Evolutionary conservation across 2,797 vertebrate genomes (phyloP).

Genomic region (Neosalanx taihuensis): DNA sequence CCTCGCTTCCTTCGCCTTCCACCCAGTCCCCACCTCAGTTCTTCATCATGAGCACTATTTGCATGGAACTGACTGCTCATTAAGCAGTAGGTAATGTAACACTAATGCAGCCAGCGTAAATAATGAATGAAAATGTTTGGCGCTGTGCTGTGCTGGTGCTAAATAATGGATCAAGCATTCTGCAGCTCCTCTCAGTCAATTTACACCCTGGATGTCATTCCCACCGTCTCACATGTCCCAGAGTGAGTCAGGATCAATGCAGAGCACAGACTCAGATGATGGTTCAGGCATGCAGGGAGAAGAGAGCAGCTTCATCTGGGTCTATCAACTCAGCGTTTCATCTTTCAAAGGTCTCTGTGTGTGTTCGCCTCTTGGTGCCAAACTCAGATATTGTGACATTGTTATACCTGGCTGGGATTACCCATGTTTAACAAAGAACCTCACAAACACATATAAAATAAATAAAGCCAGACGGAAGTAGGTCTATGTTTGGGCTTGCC

Average conservation of each 20-base stretch:
- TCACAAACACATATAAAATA: neutral
- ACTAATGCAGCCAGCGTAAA: conserved; percentile 55
- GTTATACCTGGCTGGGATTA: too few relatives aligned
- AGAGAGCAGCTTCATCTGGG: neutral
- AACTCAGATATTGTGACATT: too few relatives aligned
- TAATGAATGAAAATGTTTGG: conserved; percentile 57
- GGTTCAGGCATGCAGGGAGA: conserved; percentile 5
- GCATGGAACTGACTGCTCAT: conserved; percentile 23
- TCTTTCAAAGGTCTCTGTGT: too few relatives aligned
- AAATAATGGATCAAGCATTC: conserved; percentile 69
- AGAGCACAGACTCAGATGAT: conserved; percentile 25
- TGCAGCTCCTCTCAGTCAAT: conserved; percentile 38
- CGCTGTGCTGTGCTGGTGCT: conserved; percentile 44
- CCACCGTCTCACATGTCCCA: conserved; percentile 29
- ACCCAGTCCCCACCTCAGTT: neutral
- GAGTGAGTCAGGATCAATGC: conserved; percentile 39
- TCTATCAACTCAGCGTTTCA: neutral
- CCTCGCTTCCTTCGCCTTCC: neutral
- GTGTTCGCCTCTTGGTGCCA: too few relatives aligned
- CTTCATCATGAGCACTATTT: conserved; percentile 12
- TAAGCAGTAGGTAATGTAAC: conserved; percentile 53
- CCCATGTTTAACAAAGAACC: neutral
- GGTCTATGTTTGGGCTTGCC: neutral
- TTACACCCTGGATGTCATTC: conserved; percentile 39
- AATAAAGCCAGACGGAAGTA: neutral